phyloP scores from a whole-genome alignment of 64 coral and sea anemone species.

The Pocillopora verrucosa region DNA sequence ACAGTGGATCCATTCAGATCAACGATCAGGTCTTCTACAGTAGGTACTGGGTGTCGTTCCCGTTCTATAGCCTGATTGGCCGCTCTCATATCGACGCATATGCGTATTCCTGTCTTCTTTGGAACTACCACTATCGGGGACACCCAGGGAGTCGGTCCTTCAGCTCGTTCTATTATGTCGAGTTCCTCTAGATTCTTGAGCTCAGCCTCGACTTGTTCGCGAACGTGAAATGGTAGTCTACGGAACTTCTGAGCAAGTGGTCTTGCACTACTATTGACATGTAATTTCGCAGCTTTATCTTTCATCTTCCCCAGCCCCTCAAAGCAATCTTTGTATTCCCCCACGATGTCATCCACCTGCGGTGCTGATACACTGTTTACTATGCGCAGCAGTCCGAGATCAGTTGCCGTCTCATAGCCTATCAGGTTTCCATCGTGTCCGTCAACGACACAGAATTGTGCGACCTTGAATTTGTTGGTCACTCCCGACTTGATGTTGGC shows the following conservation, averaged over 20 bases:
- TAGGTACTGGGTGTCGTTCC: slow-evolving; percentile 20
- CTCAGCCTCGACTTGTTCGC: slow-evolving; percentile 30
- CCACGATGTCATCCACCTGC: not conserved
- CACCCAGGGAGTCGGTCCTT: slow-evolving; percentile 41
- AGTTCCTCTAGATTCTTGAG: slow-evolving; percentile 7
- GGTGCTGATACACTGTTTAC: not conserved
- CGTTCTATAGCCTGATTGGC: slow-evolving; percentile 2
- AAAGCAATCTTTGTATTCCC: slow-evolving; percentile 11
- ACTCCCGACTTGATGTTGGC: not conserved
- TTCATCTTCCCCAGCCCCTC: slow-evolving; percentile 31
- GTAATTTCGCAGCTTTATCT: slow-evolving; percentile 22
- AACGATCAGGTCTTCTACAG: slow-evolving; percentile 1
- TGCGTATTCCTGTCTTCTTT: slow-evolving; percentile 43
- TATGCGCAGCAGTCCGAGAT: slow-evolving; percentile 6
- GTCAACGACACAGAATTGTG: slow-evolving; percentile 24
- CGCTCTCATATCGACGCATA: slow-evolving; percentile 37
- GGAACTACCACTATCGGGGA: slow-evolving; percentile 32
- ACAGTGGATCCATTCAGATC: slow-evolving; percentile 12
- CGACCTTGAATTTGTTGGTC: not conserved
- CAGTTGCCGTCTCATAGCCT: not conserved
- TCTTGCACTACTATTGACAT: not conserved
- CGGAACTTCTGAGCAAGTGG: slow-evolving; percentile 24
- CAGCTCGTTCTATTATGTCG: slow-evolving; percentile 35
- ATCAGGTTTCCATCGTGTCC: slow-evolving; percentile 8
- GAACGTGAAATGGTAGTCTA: slow-evolving; percentile 8